phyloP scores from a whole-genome alignment of 2,113 vertebrate species.

The Numenius arquata region DNA sequence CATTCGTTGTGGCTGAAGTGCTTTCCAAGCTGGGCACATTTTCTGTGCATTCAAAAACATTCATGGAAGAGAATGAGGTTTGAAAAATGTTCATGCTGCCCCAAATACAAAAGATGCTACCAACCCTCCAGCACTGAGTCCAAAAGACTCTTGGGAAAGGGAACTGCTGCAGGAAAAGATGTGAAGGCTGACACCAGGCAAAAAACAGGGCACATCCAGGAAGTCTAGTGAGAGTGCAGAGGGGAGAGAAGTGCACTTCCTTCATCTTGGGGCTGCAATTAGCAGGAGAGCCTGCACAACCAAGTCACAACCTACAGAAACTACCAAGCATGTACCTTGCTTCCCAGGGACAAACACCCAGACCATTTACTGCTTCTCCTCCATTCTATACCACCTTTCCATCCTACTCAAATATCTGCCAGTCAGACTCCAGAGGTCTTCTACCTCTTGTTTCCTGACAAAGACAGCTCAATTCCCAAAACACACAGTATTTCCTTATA shows the following conservation, averaged over 20 bases:
- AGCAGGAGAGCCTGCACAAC: neutral
- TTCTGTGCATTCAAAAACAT: neutral
- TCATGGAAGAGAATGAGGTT: neutral
- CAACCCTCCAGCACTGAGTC: neutral
- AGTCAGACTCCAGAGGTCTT: neutral
- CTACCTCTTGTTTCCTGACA: neutral
- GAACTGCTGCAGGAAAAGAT: neutral
- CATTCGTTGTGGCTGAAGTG: neutral
- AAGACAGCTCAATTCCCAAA: neutral
- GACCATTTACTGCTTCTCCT: neutral
- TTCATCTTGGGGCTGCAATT: neutral
- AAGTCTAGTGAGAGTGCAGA: neutral
- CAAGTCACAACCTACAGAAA: neutral
- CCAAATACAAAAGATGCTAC: neutral
- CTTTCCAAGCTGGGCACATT: neutral
- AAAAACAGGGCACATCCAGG: neutral
- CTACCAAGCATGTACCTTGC: neutral
- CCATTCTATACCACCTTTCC: neutral
- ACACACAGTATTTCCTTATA: neutral
- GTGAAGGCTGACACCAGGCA: neutral
- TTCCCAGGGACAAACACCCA: neutral
- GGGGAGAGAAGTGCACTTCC: neutral
- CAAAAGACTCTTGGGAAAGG: neutral
- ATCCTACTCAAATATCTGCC: neutral
- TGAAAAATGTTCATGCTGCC: neutral